phyloP scores from a whole-genome alignment of 2,888 invertebrate genomes.

The Coleophora flavipennella region DNA sequence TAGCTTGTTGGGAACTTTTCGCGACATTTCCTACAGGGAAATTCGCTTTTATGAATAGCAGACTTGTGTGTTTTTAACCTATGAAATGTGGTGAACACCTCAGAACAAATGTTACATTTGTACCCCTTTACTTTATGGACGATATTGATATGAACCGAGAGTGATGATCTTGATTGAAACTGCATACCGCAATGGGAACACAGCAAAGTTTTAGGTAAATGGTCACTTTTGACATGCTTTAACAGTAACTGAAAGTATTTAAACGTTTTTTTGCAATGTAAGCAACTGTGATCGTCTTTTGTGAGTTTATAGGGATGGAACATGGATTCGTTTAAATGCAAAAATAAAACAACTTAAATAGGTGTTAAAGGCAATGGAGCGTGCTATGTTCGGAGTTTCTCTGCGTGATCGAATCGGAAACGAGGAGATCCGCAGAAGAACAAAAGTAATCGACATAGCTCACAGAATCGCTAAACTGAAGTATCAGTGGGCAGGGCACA shows the following conservation, averaged over 20 bases:
- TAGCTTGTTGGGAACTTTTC: constrained; percentile 15
- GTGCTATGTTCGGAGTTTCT: too few relatives aligned
- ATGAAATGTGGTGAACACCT: constrained; percentile 6
- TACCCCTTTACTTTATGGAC: constrained; percentile 4
- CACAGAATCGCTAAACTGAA: too few relatives aligned
- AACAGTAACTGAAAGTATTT: constrained; percentile 14
- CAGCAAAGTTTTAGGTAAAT: too few relatives aligned
- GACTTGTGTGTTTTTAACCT: constrained; percentile 13
- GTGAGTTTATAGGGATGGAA: neutral
- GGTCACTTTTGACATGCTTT: constrained; percentile 8
- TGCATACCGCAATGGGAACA: too few relatives aligned
- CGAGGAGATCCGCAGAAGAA: too few relatives aligned
- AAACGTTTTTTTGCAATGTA: constrained; percentile 12
- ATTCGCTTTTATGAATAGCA: constrained; percentile 12
- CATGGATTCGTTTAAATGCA: too few relatives aligned
- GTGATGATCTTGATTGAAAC: constrained; percentile 12
- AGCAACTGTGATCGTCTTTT: constrained; percentile 3
- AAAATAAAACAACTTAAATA: too few relatives aligned
- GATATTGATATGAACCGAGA: too few relatives aligned
- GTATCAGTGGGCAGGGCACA: too few relatives aligned
- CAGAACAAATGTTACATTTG: constrained; percentile 10
- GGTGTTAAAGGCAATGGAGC: too few relatives aligned
- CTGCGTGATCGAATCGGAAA: too few relatives aligned
- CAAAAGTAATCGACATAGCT: too few relatives aligned
- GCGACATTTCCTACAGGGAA: constrained; percentile 12